Percentiles rank a stretch among this genome's conserved stretches.
phyloP scores from a whole-genome alignment of 1,140 invertebrate genomes.

The Thalassaphorura encarpata region DNA sequence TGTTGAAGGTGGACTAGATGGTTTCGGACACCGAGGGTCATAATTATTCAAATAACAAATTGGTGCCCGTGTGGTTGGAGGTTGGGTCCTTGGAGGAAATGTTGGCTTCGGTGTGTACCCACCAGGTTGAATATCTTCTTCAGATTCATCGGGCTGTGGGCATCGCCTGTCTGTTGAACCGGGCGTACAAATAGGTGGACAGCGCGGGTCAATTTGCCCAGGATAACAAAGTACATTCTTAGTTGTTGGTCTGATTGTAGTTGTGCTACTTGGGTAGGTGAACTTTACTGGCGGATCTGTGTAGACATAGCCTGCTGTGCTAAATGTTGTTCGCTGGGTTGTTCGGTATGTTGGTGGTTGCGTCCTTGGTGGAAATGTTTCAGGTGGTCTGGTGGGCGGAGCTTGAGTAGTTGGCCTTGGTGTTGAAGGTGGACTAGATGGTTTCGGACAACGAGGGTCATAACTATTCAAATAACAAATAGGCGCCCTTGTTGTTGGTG shows the following conservation, averaged over 20 bases:
- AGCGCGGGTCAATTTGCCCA: conserved; percentile 38
- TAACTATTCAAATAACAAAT: conserved; percentile 37
- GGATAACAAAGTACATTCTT: conserved; percentile 35
- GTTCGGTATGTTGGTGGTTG: neutral
- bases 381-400: conserved; percentile 12
- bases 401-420: conserved; percentile 31
- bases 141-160: neutral
- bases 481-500: conserved; percentile 9
- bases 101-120: neutral
- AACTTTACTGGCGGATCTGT: neutral
- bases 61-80: conserved; percentile 9
- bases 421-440: conserved; percentile 34
- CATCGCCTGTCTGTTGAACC: conserved; percentile 38
- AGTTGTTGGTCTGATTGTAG: conserved; percentile 22
- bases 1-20: too few species aligned
- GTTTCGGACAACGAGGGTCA: conserved; percentile 38
- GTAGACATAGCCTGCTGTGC: conserved; percentile 38
- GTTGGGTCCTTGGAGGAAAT: neutral
- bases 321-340: conserved; percentile 27
- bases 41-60: too few species aligned
- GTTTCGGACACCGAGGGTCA: too few species aligned
- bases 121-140: neutral
- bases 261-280: conserved; percentile 24
- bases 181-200: conserved; percentile 36
- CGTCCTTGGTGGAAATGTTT: conserved; percentile 5